Evolutionary conservation across 2,888 invertebrate species (phyloP), one percentile per base, ranked within the genome.

Genomic region (Cantharis lateralis): DNA sequence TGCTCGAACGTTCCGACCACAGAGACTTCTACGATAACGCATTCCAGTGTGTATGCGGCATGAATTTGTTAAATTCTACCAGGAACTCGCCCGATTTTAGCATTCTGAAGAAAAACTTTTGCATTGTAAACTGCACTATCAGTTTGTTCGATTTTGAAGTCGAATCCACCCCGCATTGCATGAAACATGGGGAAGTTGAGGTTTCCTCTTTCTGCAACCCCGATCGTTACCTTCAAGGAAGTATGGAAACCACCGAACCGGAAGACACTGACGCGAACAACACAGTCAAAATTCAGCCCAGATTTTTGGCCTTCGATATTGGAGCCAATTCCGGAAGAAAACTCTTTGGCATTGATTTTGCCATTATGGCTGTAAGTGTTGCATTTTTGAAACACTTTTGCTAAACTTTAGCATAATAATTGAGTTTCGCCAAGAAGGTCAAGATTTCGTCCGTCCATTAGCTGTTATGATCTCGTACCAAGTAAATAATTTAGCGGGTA

Each of bases 21-120:
- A 78, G 72, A 66, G 78, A 78, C 68, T 75, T 78, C 15, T 68
- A 78, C 26, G 66, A 70, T 66, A 78, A 78, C 18, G 7, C 64
- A 5, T 78, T 78, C 15, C 15, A 15, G 1, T 78, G 78, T 63
- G 13, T n/a, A 9, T 78, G 78, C 32, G 66, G 70, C 11, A 72
- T 70, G 70, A 63, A 75, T 66, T 70, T 78, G 26, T 28, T 75
- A 3, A 72, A 78, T n/a, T 15, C 28, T 0, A 62, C 70, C 4
- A 72, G 20, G 3, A 13, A 72, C 66, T 78, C 75, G 10, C 15
- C n/a, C 18, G 72, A 75, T 72, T 75, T 72, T 18, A 75, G 75
- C 11, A 78, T 78, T 70, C 62, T 78, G 16, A 78, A 72, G 48
- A 70, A 70, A 11, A 78, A 78, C 28, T 78, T 24, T 18, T 78